Percentiles rank a stretch among this genome's conserved stretches.
These are phyloP conservation scores for Hystrix brachyura DNA, from an alignment of 2,113 vertebrate species.

Conservation along the genomic window DNA sequence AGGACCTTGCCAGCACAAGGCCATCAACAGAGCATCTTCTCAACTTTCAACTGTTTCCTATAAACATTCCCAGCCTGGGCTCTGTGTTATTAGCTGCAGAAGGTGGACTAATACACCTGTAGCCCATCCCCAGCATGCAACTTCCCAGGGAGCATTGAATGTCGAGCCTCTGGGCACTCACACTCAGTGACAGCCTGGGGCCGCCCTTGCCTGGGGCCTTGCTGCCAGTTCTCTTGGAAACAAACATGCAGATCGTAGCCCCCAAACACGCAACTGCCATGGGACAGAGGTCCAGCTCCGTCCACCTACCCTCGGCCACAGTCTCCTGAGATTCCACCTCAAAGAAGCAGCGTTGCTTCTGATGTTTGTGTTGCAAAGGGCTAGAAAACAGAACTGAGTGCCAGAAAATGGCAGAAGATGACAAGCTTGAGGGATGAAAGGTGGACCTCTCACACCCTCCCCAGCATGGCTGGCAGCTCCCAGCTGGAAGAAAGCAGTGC, in stretches of 20 bases:
- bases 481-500: not conserved
- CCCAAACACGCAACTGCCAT: too few relatives aligned
- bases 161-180: accelerated
- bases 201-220: not conserved
- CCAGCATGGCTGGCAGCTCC: not conserved
- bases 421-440: not conserved
- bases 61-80: not conserved
- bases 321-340: not conserved
- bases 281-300: not conserved
- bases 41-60: not conserved
- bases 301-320: not conserved
- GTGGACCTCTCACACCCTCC: not conserved
- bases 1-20: not conserved
- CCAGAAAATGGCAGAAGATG: not conserved
- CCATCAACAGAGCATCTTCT: too few relatives aligned
- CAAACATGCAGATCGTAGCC: not conserved
- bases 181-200: accelerated
- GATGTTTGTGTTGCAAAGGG: not conserved
- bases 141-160: not conserved
- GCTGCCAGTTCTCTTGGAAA: not conserved
- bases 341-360: not conserved
- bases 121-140: accelerated
- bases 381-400: slow-evolving; percentile 3
- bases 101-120: too few relatives aligned
- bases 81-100: not conserved